Percentiles rank a stretch among this genome's conserved stretches.
These are phyloP conservation scores for Sitta europaea DNA, from an alignment of 2,113 vertebrate species.

Conservation along the genomic window DNA sequence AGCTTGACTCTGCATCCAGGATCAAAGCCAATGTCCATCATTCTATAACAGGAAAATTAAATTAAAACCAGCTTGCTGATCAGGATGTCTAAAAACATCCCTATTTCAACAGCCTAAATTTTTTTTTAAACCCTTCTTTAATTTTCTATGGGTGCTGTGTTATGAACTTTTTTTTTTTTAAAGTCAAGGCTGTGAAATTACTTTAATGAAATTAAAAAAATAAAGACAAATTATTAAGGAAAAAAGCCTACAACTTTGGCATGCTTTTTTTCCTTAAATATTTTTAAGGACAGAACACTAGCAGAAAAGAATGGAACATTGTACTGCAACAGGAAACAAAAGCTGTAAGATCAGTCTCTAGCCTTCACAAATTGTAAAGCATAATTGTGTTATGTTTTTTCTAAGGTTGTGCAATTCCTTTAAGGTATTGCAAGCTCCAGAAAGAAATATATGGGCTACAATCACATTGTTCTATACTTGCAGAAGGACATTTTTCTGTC, in stretches of 20 bases:
- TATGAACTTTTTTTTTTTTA: neutral
- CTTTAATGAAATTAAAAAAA: neutral
- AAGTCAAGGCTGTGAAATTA: neutral
- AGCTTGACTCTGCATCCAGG: slow-evolving; percentile 16
- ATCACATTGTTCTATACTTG: neutral
- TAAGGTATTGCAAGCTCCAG: neutral
- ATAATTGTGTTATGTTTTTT: neutral
- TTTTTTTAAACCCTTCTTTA: neutral
- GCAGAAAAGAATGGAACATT: neutral
- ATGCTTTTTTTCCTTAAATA: neutral
- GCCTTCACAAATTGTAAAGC: neutral
- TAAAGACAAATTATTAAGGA: neutral
- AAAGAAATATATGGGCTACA: neutral
- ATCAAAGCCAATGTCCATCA: slow-evolving; percentile 38
- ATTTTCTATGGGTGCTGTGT: neutral
- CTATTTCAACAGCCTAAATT: neutral
- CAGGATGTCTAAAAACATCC: neutral
- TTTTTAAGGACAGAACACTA: neutral
- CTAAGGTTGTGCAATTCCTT: neutral
- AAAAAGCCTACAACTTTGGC: neutral
- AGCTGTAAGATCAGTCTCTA: neutral
- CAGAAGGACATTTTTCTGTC: neutral
- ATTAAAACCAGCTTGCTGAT: slow-evolving; percentile 17
- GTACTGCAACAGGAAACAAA: neutral
- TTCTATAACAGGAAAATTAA: slow-evolving; percentile 31